Evolutionary conservation across 2,888 invertebrate genomes (phyloP).

Genomic region (Carterocephalus palaemon): DNA sequence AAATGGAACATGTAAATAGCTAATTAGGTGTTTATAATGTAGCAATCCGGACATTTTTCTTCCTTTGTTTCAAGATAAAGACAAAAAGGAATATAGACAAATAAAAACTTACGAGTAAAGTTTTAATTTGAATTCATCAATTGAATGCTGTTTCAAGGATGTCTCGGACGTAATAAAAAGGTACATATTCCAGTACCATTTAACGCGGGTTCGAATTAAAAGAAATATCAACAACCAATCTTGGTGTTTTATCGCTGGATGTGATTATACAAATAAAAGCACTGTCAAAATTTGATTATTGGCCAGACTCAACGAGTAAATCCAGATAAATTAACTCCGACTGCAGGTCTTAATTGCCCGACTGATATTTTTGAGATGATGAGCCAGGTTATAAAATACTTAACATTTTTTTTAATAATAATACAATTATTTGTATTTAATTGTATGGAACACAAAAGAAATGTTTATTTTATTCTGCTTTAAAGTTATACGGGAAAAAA

Average conservation of each 20-base stretch:
- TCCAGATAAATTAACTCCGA: constrained; percentile 21
- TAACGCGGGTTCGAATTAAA: constrained; percentile 22
- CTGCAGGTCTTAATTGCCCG: constrained; percentile 19
- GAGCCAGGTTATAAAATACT: too few relatives aligned
- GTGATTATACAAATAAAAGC: constrained; percentile 24
- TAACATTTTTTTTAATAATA: too few relatives aligned
- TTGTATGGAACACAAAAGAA: too few relatives aligned
- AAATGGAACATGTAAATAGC: constrained; percentile 16
- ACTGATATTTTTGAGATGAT: constrained; percentile 7
- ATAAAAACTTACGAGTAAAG: constrained; percentile 10
- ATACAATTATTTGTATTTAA: too few relatives aligned
- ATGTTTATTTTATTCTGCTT: too few relatives aligned
- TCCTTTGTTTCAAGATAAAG: background rate
- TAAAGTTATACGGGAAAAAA: too few relatives aligned
- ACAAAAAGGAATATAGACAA: constrained; percentile 15
- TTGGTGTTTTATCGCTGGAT: constrained; percentile 22
- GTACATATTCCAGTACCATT: constrained; percentile 18
- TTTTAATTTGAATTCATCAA: constrained; percentile 21
- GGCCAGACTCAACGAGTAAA: constrained; percentile 7
- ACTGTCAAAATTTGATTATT: constrained; percentile 23
- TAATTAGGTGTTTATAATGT: constrained; percentile 17
- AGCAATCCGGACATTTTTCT: constrained; percentile 5
- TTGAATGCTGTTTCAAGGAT: constrained; percentile 21
- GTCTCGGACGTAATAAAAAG: constrained; percentile 17
- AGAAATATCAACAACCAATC: constrained; percentile 25